These are phyloP conservation scores for Orthochromis indermauri DNA, from an alignment of 2,113 vertebrate genomes.

Conservation along the genomic window DNA sequence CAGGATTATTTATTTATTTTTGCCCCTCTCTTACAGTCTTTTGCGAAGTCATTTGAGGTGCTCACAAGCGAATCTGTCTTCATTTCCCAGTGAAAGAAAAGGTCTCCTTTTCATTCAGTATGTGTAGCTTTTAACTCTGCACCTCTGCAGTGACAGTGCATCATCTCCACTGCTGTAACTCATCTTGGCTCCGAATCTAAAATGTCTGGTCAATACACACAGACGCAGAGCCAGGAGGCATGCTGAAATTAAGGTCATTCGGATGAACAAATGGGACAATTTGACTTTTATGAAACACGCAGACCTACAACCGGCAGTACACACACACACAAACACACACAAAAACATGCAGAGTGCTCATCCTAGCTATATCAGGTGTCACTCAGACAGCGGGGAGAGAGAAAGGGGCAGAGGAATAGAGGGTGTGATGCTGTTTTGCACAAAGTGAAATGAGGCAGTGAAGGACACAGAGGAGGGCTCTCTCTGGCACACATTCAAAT, in stretches of 20 bases:
- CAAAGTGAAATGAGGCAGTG: conserved; percentile 51
- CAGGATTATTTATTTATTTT: not conserved
- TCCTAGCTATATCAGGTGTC: conserved; percentile 43
- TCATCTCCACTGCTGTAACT: not conserved
- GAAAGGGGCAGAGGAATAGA: not conserved
- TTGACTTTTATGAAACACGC: not conserved
- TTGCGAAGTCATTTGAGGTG: not conserved
- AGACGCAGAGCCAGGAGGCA: not conserved
- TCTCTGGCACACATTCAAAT: conserved; percentile 55
- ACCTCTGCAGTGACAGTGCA: not conserved
- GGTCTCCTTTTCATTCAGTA: not conserved
- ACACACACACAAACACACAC: not conserved
- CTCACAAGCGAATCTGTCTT: not conserved
- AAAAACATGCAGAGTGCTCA: not conserved
- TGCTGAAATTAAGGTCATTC: not conserved
- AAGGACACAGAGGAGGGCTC: conserved; percentile 52
- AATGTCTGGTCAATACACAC: not conserved
- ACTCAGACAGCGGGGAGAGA: not conserved
- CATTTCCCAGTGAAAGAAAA: not conserved
- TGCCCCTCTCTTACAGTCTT: not conserved
- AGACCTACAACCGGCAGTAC: not conserved
- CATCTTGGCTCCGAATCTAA: not conserved
- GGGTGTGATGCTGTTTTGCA: conserved; percentile 36
- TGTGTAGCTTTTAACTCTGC: not conserved
- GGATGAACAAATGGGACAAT: not conserved